Evolutionary conservation across 1,140 invertebrate genomes (phyloP).

Genomic region (Ctenoplectra terminalis): DNA sequence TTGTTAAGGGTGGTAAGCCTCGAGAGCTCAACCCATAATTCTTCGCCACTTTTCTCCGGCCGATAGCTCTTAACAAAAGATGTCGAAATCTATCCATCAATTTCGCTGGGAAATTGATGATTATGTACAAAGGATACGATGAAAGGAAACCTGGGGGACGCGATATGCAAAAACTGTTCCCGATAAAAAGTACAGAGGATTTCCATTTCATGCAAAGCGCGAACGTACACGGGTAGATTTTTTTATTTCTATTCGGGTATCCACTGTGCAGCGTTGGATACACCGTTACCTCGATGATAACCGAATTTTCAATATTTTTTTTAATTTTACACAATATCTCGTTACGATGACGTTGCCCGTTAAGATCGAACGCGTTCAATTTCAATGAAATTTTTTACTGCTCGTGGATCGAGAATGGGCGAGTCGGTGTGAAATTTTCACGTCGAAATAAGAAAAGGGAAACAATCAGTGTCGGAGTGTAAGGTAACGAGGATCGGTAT

Average conservation of each 20-base stretch:
- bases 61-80: conserved; percentile 39
- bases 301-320: conserved; percentile 13
- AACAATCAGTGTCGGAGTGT: background rate
- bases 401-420: background rate
- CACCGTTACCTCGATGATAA: background rate
- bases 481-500: background rate
- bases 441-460: background rate
- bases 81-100: conserved; percentile 56
- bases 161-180: conserved; percentile 55
- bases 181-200: conserved; percentile 47
- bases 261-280: conserved; percentile 15
- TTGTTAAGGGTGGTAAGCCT: background rate
- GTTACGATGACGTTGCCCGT: background rate
- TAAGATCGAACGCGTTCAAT: conserved; percentile 27
- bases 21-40: conserved; percentile 35
- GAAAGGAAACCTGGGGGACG: background rate
- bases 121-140: conserved; percentile 35
- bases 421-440: background rate
- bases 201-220: conserved; percentile 31
- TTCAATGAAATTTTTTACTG: background rate
- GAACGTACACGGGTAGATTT: background rate
- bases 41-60: conserved; percentile 8
- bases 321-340: background rate
- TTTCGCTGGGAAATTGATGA: conserved; percentile 56
- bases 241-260: conserved; percentile 21